Percentiles rank a stretch among this genome's conserved stretches.
Conservation (phyloP, 2,113 vertebrate species). For the Microtus pennsylvanicus region DNA sequence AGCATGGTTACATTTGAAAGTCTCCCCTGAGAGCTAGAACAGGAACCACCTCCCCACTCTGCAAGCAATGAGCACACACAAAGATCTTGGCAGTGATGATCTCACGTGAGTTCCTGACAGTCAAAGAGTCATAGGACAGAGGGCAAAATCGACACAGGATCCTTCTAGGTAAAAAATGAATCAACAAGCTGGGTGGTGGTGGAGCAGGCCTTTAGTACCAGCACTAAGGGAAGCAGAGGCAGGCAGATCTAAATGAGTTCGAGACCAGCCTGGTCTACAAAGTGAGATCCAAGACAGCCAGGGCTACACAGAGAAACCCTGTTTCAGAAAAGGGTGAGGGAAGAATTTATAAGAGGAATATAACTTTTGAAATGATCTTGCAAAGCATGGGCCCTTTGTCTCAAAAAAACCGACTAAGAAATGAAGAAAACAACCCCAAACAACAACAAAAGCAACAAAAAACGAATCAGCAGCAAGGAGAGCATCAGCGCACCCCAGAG, state of each 20-base stretch:
- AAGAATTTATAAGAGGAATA: too few relatives aligned
- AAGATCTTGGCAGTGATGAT: background rate
- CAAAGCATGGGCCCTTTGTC: too few relatives aligned
- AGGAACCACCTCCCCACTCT: background rate
- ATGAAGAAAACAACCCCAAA: background rate
- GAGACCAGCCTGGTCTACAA: background rate
- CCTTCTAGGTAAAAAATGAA: background rate
- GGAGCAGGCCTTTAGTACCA: background rate
- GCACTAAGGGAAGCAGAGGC: background rate
- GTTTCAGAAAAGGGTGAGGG: too few relatives aligned
- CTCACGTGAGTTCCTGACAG: background rate
- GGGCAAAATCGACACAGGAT: background rate
- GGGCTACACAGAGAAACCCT: background rate
- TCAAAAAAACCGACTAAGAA: too few relatives aligned
- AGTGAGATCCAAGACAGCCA: background rate
- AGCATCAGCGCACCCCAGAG: background rate
- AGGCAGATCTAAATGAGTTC: background rate
- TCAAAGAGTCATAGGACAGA: background rate
- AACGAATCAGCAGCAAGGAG: background rate
- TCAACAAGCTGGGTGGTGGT: background rate
- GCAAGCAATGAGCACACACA: background rate
- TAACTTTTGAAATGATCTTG: too few relatives aligned
- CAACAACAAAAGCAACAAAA: background rate
- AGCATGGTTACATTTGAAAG: background rate
- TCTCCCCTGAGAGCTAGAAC: background rate